Percentiles rank a stretch among this genome's conserved stretches.
These are phyloP conservation scores for Sminthurides aquaticus DNA, from an alignment of 2,888 invertebrate species.

Conservation along the genomic window DNA sequence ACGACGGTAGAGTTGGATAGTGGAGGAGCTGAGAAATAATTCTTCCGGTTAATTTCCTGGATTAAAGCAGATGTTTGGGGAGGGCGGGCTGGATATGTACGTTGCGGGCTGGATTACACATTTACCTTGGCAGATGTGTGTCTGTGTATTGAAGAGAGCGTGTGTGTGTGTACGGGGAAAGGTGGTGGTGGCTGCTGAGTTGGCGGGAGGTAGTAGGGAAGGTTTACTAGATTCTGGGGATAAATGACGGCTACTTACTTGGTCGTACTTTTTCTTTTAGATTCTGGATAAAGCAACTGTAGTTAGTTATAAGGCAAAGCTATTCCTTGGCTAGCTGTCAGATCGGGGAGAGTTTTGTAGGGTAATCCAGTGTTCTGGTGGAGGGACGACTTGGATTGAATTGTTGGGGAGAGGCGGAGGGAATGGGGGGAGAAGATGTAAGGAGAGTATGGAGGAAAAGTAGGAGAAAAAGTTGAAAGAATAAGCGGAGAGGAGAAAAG, in stretches of 20 bases:
- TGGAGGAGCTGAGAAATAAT: slow-evolving; percentile 11
- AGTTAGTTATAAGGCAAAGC: too few relatives aligned
- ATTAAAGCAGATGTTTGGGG: slow-evolving; percentile 25
- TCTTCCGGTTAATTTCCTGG: slow-evolving; percentile 28
- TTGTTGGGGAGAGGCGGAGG: too few relatives aligned
- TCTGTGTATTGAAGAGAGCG: not conserved
- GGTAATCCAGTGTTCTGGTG: too few relatives aligned
- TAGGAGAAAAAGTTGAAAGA: not conserved
- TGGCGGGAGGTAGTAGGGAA: not conserved
- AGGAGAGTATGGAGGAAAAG: too few relatives aligned
- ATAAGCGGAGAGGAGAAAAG: not conserved
- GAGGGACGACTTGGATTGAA: too few relatives aligned
- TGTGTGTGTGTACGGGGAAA: slow-evolving; percentile 8
- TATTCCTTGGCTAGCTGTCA: too few relatives aligned
- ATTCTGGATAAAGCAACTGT: too few relatives aligned
- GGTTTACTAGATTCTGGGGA: not conserved
- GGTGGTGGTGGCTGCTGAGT: not conserved
- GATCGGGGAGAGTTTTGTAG: too few relatives aligned
- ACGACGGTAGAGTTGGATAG: not conserved
- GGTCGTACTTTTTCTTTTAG: too few relatives aligned
- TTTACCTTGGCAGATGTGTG: not conserved
- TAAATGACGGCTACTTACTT: not conserved
- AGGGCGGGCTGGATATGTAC: not conserved
- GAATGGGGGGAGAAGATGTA: too few relatives aligned
- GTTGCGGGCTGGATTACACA: not conserved